Base-by-base conservation (phyloP, 2,113 vertebrate genomes). In the Oncorhynchus masou region DNA sequence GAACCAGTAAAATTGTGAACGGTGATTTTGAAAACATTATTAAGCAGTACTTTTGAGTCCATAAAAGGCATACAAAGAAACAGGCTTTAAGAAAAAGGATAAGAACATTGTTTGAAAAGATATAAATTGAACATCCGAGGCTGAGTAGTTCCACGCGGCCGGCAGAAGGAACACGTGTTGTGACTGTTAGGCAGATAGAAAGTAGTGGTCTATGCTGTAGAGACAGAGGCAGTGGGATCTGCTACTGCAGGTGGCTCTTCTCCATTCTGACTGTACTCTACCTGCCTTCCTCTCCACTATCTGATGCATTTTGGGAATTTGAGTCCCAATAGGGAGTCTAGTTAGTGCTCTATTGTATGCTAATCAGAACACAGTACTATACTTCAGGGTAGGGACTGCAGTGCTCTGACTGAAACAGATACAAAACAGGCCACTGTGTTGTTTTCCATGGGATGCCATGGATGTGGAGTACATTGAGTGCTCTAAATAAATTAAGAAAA, bases 1-100 rank as follows among this genome's bases (percentile, higher is more conserved):
- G 74, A 90, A 92, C 85, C 88, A 91, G 84, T 87, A 86, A 87
- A 87, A 90, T 90, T 89, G 89, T 91, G 87, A 94, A 92, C 78
- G 85, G 75, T 84, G 82, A 88, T 79, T 83, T 87, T 80, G 82
- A 89, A 92, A 78, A 91, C 80, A 79, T 92, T 83, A 81, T 92
- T 82, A 88, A 92, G 90, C 90, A 89, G 88, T 85, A 81, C 90
- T 90, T 91, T 84, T 78, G 76, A 87, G 83, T 91, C 80, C 83
- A 83, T 45, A 11, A 45, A 45, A 45, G 39, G 9, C 39, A 45
- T 88, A 86, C 74, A 81, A 90, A 88, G 75, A 81, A 90, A 84
- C 79, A 73, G 79, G 81, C 71, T 68, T 78, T 75, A 77, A 45
- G 12, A 79, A 76, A 76, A 89, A 79, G 79, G 67, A 80, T 70